Conservation (phyloP, 2,888 invertebrate species). For the Ischnus inquisitorius region DNA sequence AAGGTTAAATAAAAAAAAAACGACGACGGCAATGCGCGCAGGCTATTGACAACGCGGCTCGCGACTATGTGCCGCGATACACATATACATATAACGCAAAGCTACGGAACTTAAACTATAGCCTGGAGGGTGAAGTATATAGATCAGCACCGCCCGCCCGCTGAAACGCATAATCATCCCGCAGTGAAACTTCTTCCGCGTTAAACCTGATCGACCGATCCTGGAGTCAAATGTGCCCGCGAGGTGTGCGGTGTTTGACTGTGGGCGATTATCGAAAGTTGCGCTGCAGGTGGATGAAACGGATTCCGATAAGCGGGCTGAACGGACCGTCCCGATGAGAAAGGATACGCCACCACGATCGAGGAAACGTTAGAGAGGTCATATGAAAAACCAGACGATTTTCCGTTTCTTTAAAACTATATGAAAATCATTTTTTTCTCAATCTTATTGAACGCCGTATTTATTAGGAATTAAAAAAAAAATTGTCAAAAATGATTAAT, state of each 20-base stretch:
- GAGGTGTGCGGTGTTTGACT: conserved; percentile 25
- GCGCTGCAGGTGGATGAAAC: conserved; percentile 19
- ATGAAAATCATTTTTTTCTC: too few species aligned
- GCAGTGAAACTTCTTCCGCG: conserved; percentile 67
- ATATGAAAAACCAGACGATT: too few species aligned
- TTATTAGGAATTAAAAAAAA: too few species aligned
- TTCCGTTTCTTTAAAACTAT: too few species aligned
- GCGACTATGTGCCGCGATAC: conserved; percentile 21
- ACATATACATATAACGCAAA: background rate
- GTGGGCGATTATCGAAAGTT: conserved; percentile 66
- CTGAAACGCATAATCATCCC: conserved; percentile 45
- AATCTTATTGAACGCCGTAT: too few species aligned
- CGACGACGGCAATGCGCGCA: background rate
- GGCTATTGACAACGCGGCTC: conserved; percentile 57
- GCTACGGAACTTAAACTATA: conserved; percentile 15
- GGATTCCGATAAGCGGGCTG: background rate
- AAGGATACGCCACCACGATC: background rate
- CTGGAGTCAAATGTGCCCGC: conserved; percentile 58
- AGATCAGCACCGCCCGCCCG: conserved; percentile 8
- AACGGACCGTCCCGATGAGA: background rate
- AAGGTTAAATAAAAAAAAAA: background rate
- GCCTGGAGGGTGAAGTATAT: conserved; percentile 61
- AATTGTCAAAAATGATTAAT: background rate
- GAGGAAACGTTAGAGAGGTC: background rate
- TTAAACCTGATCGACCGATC: conserved; percentile 57